These are phyloP conservation scores for Fulica atra DNA, from an alignment of 2,113 vertebrate species.

Conservation along the genomic window DNA sequence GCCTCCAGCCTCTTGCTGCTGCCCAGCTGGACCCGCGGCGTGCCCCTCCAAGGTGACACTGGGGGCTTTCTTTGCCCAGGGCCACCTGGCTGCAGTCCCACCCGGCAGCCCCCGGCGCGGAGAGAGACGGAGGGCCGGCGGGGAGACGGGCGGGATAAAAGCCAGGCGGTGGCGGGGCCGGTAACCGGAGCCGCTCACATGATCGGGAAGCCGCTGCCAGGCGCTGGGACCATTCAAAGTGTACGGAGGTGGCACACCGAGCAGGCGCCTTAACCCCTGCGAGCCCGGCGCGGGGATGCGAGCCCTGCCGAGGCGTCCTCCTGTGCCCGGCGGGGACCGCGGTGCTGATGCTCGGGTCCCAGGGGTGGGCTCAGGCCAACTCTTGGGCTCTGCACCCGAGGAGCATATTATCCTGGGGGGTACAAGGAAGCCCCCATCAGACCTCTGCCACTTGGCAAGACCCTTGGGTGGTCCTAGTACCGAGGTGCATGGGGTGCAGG, in stretches of 20 bases:
- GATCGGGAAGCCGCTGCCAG: background rate
- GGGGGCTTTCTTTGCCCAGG: background rate
- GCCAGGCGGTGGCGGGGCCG: background rate
- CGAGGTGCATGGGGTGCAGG: background rate
- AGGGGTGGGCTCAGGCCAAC: background rate
- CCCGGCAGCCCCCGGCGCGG: background rate
- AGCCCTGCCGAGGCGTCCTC: background rate
- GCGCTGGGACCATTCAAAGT: background rate
- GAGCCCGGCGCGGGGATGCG: accelerated
- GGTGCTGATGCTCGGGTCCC: background rate
- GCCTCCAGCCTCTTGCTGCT: background rate
- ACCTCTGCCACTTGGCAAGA: background rate
- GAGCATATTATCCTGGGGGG: accelerated
- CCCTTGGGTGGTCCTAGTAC: too few species aligned
- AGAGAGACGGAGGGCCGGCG: background rate
- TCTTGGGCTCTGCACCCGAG: background rate
- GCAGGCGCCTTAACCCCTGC: background rate
- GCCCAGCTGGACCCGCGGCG: background rate
- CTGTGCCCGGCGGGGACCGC: accelerated
- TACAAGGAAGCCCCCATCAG: background rate
- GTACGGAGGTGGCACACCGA: background rate
- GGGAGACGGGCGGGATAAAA: background rate
- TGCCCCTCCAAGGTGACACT: slow-evolving; percentile 2
- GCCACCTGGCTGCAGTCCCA: background rate
- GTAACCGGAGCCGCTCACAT: background rate